Evolutionary conservation across 2,888 invertebrate genomes (phyloP).

Genomic region (Tricholauxania praeusta): DNA sequence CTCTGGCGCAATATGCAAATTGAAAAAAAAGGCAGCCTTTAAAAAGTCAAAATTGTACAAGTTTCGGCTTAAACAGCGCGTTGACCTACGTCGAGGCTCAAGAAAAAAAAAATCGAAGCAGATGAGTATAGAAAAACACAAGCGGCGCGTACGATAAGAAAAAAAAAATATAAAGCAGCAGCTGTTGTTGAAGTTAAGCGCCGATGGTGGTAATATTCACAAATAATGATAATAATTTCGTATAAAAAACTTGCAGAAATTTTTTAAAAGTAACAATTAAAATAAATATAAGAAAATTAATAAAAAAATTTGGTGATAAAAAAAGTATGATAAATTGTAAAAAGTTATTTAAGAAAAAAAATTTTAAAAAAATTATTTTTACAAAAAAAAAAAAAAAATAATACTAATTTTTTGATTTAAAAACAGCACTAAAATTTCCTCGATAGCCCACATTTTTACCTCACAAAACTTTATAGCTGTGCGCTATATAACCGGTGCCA

Average conservation of each 20-base stretch:
- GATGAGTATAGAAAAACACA: conserved; percentile 30
- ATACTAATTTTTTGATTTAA: too few species aligned
- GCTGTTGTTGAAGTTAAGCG: conserved; percentile 36
- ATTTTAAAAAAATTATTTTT: too few species aligned
- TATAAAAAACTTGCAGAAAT: not conserved
- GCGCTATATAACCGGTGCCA: too few species aligned
- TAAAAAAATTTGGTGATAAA: not conserved
- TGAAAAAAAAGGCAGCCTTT: conserved; percentile 33
- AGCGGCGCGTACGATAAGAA: conserved; percentile 11
- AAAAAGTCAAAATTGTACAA: conserved; percentile 26
- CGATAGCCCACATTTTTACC: too few species aligned
- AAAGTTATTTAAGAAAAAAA: too few species aligned
- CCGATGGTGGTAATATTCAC: conserved; percentile 38
- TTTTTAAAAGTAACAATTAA: not conserved
- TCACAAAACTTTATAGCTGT: too few species aligned
- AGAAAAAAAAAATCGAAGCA: conserved; percentile 30
- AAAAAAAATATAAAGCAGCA: conserved; percentile 31
- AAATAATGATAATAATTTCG: too few species aligned
- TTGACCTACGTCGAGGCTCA: conserved; percentile 61
- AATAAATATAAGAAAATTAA: not conserved
- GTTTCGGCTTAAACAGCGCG: conserved; percentile 45
- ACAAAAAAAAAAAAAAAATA: too few species aligned
- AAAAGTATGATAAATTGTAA: not conserved
- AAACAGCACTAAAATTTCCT: too few species aligned
- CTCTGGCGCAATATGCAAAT: not conserved